Percentiles rank a stretch among this genome's conserved stretches.
phyloP scores from a whole-genome alignment of 2,888 invertebrate genomes.

The Melinaea marsaeus region DNA sequence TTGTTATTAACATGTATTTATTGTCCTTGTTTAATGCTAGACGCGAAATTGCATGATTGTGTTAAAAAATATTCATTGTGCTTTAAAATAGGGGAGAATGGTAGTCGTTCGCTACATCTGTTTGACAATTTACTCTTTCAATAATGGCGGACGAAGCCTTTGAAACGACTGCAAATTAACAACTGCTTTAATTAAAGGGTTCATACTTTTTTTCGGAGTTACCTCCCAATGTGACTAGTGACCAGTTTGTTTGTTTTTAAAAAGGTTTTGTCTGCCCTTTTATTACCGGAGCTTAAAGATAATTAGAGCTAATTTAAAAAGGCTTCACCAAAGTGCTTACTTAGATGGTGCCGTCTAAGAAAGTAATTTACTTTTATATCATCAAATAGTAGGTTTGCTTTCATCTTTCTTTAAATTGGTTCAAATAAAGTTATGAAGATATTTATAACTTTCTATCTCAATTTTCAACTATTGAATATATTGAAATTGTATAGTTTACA shows the following conservation, averaged over 20 bases:
- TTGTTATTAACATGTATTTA: no score
- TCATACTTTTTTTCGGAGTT: slow-evolving; percentile 60
- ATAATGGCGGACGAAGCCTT: slow-evolving; percentile 71
- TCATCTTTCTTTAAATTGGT: slow-evolving; percentile 17
- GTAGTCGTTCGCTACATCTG: slow-evolving; percentile 71
- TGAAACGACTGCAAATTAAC: slow-evolving; percentile 74
- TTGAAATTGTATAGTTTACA: no score
- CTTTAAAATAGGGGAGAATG: slow-evolving; percentile 57
- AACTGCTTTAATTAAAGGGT: slow-evolving; percentile 70
- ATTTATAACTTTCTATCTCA: no score
- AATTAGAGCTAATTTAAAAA: slow-evolving; percentile 52
- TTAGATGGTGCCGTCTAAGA: slow-evolving; percentile 25
- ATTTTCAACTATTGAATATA: no score
- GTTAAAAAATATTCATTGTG: no score
- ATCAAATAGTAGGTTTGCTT: slow-evolving; percentile 20
- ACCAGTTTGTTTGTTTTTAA: no score
- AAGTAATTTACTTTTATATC: slow-evolving; percentile 23
- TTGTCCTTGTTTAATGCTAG: no score
- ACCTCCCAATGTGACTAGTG: slow-evolving; percentile 46
- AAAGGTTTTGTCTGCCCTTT: slow-evolving; percentile 45
- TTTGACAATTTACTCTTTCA: slow-evolving; percentile 77
- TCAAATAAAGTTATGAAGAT: slow-evolving; percentile 12
- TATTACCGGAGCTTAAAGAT: slow-evolving; percentile 47
- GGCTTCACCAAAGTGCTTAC: slow-evolving; percentile 33
- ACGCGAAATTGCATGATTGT: no score